These are phyloP conservation scores for Panopea generosa DNA, from an alignment of 2,888 invertebrate species.

Conservation along the genomic window DNA sequence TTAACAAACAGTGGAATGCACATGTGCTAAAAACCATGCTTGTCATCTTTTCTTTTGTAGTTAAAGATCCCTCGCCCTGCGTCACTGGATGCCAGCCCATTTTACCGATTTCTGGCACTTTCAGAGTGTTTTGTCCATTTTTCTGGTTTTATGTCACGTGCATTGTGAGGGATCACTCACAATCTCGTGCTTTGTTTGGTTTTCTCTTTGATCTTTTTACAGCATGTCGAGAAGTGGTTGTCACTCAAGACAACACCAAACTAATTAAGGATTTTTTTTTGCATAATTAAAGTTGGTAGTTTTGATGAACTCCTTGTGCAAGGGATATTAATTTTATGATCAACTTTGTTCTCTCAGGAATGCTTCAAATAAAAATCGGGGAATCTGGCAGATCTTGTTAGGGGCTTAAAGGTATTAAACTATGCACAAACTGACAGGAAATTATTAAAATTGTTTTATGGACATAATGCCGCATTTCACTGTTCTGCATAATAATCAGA, in stretches of 20 bases:
- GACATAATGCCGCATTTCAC: too few species aligned
- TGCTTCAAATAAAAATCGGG: neutral
- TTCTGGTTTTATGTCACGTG: constrained; percentile 4
- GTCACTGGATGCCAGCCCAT: too few species aligned
- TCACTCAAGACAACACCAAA: constrained; percentile 26
- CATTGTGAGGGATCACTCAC: neutral
- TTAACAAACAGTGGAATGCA: too few species aligned
- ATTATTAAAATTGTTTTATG: too few species aligned
- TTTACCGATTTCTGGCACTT: neutral
- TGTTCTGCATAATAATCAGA: too few species aligned
- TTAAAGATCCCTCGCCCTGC: too few species aligned
- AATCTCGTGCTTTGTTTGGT: constrained; percentile 28
- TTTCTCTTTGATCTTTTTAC: constrained; percentile 15
- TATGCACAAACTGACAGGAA: too few species aligned
- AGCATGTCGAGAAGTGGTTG: constrained; percentile 14
- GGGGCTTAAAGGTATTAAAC: too few species aligned
- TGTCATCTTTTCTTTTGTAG: too few species aligned
- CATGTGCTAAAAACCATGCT: too few species aligned
- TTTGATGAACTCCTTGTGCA: constrained; percentile 13
- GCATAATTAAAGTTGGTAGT: constrained; percentile 21
- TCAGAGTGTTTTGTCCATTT: constrained; percentile 4
- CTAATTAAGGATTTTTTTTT: constrained; percentile 29
- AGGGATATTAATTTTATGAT: constrained; percentile 30
- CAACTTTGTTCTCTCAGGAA: constrained; percentile 15
- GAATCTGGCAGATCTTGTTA: neutral